Evolutionary conservation across 2,888 invertebrate genomes (phyloP).

Genomic region (Drosophila flavopinicola): DNA sequence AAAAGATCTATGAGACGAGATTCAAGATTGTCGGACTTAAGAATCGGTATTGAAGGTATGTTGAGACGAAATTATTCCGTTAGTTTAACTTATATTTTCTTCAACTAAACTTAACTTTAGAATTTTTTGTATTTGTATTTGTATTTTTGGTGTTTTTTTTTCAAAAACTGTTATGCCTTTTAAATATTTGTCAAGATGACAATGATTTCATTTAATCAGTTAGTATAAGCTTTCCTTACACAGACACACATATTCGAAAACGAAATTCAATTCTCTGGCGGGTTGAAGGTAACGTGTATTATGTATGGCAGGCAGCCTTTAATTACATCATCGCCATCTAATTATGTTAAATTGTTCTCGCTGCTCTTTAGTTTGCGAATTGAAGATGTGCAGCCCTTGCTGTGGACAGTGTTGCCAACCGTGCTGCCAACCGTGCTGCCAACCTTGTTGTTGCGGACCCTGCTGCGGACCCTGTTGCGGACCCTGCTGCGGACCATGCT

Average conservation of each 20-base stretch:
- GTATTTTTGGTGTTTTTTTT: not conserved
- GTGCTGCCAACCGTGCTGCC: constrained; percentile 4
- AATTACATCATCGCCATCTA: not conserved
- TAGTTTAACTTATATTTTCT: too few relatives aligned
- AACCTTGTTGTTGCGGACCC: constrained; percentile 13
- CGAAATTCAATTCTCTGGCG: constrained; percentile 62
- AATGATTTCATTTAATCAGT: not conserved
- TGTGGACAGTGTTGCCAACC: constrained; percentile 22
- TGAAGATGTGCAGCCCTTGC: constrained; percentile 63
- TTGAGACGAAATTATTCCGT: too few relatives aligned
- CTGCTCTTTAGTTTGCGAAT: constrained; percentile 23
- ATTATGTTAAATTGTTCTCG: too few relatives aligned
- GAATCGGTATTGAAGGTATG: too few relatives aligned
- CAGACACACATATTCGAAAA: constrained; percentile 29
- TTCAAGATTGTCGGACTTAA: too few relatives aligned
- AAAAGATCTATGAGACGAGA: too few relatives aligned
- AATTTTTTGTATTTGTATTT: not conserved
- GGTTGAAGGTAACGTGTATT: constrained; percentile 49
- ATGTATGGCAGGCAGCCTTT: not conserved
- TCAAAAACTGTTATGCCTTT: constrained; percentile 1
- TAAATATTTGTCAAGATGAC: constrained; percentile 2
- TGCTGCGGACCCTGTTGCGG: constrained; percentile 11
- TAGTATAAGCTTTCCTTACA: constrained; percentile 1
- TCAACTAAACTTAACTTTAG: too few relatives aligned
- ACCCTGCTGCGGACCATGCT: constrained; percentile 31